Evolutionary conservation across 1,140 invertebrate species (phyloP), one percentile per base, ranked within the genome.

Genomic region (Platyura marginata): DNA sequence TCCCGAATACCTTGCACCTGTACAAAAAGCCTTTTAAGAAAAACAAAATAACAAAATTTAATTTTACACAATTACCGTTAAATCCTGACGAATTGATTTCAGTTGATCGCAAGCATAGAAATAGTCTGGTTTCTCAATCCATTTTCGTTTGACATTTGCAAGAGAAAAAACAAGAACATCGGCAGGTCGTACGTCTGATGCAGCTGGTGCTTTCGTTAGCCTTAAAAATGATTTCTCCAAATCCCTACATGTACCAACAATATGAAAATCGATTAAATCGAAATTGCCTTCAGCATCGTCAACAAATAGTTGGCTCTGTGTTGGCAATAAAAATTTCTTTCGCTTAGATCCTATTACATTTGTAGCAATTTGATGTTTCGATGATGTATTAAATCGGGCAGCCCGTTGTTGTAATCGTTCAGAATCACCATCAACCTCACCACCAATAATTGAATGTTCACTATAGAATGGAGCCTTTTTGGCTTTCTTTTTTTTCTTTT

Each of bases 51-150:
- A 32, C 10, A 41, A 44, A 43, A 35, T 10, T 38, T 2, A 20
- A 16, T 11, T 38, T 19, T 2, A 33, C n/a, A 36, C 22, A 68
- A 71, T 73, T 69, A 92, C 93, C 41, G 93, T 98, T 50, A 98
- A 69, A 75, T 98, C 95, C 69, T 98, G 95, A 51, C 95, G 70
- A 54, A 98, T 96, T 13, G 92, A 95, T 67, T 98, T 98, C 22
- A 98, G 67, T 66, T 98, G 94, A 74, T 98, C 92, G 70, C 92
- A 97, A 42, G 87, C 81, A 69, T 93, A 97, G 62, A 77, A 77
- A 66, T 98, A 97, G 67, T 98, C 92, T 55, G 82, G 78, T 54
- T 81, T 86, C 41, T 73, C 65, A 40, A 80, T 72, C 91, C 93
- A 98, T 48, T 81, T 78, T 42, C 79, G 71, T 64, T 95, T 92